These are phyloP conservation scores for Periophthalmodon schlosseri DNA, from an alignment of 2,113 vertebrate species.

Conservation along the genomic window DNA sequence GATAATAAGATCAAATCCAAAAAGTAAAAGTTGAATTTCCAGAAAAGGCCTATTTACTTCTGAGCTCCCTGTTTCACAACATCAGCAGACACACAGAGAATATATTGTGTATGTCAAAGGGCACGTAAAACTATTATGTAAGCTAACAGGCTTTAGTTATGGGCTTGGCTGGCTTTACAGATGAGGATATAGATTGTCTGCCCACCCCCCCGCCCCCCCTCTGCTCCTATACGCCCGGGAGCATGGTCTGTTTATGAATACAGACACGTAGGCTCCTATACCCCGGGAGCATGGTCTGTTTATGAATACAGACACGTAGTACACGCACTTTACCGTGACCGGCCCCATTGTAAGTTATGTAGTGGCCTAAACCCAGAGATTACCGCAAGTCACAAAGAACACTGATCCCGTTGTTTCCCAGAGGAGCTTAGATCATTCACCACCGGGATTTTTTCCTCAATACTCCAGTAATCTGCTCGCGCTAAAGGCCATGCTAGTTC, in stretches of 20 bases:
- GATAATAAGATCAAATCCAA: too few species aligned
- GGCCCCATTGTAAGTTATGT: slow-evolving; percentile 44
- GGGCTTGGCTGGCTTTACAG: slow-evolving; percentile 34
- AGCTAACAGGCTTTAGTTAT: slow-evolving; percentile 47
- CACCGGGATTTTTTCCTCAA: slow-evolving; percentile 10
- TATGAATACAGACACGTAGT: slow-evolving; percentile 17
- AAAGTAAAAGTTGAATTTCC: background rate
- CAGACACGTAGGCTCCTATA: background rate
- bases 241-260: slow-evolving; percentile 6
- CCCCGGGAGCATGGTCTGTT: slow-evolving; percentile 13
- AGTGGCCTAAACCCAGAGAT: slow-evolving; percentile 60
- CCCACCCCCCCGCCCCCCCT: too few species aligned
- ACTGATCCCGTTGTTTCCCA: slow-evolving; percentile 54
- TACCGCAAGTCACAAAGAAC: slow-evolving; percentile 52
- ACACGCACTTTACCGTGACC: slow-evolving; percentile 17
- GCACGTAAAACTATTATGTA: slow-evolving; percentile 52
- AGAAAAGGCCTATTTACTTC: background rate
- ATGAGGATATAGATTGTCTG: slow-evolving; percentile 24
- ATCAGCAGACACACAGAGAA: slow-evolving; percentile 1
- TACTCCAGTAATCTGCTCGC: slow-evolving; percentile 10
- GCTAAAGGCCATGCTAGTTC: slow-evolving; percentile 3
- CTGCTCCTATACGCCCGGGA: background rate
- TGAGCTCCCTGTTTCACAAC: background rate
- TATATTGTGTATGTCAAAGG: slow-evolving; percentile 24
- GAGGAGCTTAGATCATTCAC: slow-evolving; percentile 33